These are phyloP conservation scores for Stenurella melanura DNA, from an alignment of 2,888 invertebrate species.

Conservation along the genomic window DNA sequence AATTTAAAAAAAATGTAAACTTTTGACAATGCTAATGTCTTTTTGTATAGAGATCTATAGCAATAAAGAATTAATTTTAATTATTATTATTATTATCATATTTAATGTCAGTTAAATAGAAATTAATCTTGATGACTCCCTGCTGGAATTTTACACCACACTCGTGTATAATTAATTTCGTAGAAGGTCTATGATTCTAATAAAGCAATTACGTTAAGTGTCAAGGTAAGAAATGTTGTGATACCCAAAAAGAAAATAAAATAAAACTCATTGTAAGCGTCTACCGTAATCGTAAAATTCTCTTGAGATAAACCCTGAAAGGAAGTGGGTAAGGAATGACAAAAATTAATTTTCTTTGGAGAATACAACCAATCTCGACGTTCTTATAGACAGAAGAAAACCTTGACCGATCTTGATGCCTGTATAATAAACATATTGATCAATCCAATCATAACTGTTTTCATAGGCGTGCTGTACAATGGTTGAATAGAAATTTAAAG, in stretches of 20 bases:
- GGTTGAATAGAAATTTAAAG: neutral
- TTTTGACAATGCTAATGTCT: too few relatives aligned
- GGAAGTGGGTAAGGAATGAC: slow-evolving; percentile 18
- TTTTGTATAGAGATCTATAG: too few relatives aligned
- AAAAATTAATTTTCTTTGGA: slow-evolving; percentile 51
- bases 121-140: too few relatives aligned
- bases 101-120: too few relatives aligned
- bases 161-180: too few relatives aligned
- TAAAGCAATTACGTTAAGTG: neutral
- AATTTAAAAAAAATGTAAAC: too few relatives aligned
- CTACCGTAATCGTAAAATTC: slow-evolving; percentile 5
- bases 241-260: neutral
- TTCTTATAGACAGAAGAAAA: slow-evolving; percentile 37
- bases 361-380: slow-evolving; percentile 40
- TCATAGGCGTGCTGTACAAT: neutral
- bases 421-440: slow-evolving; percentile 30
- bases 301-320: neutral
- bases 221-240: neutral
- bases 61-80: too few relatives aligned
- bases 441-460: neutral
- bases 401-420: slow-evolving; percentile 46
- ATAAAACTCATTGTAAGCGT: neutral
- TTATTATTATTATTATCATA: too few relatives aligned
- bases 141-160: too few relatives aligned
- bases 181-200: neutral